Evolutionary conservation across 2,113 vertebrate genomes (phyloP), one percentile per base, ranked within the genome.

Genomic region (Furnarius figulus): DNA sequence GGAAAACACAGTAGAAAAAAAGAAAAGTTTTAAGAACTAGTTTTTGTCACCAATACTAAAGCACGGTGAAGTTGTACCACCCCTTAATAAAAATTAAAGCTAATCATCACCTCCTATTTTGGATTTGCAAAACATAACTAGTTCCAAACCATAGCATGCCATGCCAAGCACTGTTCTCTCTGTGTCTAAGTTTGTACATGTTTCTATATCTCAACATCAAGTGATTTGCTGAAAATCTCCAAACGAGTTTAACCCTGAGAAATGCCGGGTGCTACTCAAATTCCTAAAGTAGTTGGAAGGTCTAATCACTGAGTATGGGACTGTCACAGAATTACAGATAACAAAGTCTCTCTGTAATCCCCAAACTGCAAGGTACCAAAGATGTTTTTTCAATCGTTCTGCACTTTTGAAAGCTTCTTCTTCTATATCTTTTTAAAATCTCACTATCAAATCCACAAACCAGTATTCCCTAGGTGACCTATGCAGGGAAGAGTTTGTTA

Each of bases 401-500:
- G 7, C 33, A 83, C 28, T 77, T 89, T 30, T 58, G 28, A 63
- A 31, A 71, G 14, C 3, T 53, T 84, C 77, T 74, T 30, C 33
- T 73, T 28, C 16, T 42, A 42, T 13, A 47, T 14, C 9, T 6
- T 71, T 86, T 56, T 22, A 40, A 85, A 94, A 87, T n/a, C 27
- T 73, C 44, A 14, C 27, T 66, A 30, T 39, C 17, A 84, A 76
- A 47, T 28, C 9, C 53, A 20, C 53, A 61, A 50, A 1, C 35
- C 30, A 63, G 0, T 72, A 65, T 82, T 89, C 58, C 13, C 18
- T 47, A 37, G 6, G 9, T 18, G 28, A 73, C 20, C 18, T 68
- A 35, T 55, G 3, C 24, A 49, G 50, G 30, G 39, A 81, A 82
- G 8, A 0, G 0, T 4, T 80, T 74, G 3, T 1, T n/a, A 18